phyloP scores from a whole-genome alignment of 2,797 vertebrate genomes.

The Sebastes cheni region DNA sequence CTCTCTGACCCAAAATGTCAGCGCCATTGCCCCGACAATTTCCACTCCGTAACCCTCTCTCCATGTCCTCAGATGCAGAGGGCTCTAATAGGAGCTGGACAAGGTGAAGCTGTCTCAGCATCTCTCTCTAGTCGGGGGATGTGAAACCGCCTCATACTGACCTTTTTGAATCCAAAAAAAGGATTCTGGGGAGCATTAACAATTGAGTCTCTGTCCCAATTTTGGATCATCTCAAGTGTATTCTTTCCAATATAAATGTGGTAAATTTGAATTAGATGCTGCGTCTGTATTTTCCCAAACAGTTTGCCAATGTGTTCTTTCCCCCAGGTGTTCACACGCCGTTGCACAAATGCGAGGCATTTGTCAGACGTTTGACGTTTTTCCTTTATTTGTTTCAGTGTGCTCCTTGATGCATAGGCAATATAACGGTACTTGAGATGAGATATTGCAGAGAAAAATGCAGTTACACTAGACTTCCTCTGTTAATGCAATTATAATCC shows the following conservation, averaged over 20 bases:
- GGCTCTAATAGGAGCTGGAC: slow-evolving; percentile 40
- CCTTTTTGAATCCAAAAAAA: slow-evolving; percentile 15
- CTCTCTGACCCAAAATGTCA: slow-evolving; percentile 58
- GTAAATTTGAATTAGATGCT: neutral
- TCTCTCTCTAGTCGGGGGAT: slow-evolving; percentile 11
- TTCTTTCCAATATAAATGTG: neutral
- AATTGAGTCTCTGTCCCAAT: neutral
- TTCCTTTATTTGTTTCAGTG: neutral
- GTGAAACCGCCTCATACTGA: slow-evolving; percentile 23
- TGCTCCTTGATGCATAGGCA: neutral
- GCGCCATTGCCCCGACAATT: slow-evolving; percentile 41
- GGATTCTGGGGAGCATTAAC: neutral
- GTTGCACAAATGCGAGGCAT: slow-evolving; percentile 10
- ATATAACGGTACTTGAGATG: neutral
- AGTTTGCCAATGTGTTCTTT: neutral
- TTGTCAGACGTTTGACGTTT: slow-evolving; percentile 5
- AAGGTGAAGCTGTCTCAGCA: slow-evolving; percentile 43
- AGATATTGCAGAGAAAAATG: neutral
- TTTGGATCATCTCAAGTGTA: neutral
- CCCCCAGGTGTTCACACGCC: neutral
- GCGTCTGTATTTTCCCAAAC: slow-evolving; percentile 5
- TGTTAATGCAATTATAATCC: slow-evolving; percentile 11
- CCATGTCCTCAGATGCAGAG: slow-evolving; percentile 31
- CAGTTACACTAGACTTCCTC: neutral
- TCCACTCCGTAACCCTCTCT: slow-evolving; percentile 34